Base-by-base conservation (phyloP, 1,140 invertebrate species). In the Pachypeltis micranthus region DNA sequence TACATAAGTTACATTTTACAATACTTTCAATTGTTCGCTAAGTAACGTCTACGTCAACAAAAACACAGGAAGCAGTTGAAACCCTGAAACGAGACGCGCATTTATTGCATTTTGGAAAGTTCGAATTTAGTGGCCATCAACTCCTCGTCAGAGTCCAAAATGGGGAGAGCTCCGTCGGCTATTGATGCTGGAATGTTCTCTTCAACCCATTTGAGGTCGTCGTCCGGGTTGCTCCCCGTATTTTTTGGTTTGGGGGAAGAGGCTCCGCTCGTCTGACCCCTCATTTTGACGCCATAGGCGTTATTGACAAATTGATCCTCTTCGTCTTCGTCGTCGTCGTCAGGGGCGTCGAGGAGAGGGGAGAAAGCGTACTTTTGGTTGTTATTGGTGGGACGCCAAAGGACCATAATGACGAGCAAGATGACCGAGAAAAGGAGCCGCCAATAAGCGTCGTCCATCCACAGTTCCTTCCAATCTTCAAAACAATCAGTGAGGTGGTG, bases 351-450 rank as follows among this genome's bases (percentile, higher is more conserved):
- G 4, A 94, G 75, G 23, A 96, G 77, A 44, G 92, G 91, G 7
- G 91, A 92, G 76, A 96, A 96, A 1, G 93, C 92, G 77, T 94
- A 96, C 71, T 91, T 81, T 76, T 96, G 93, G 76, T 96, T 96
- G 73, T 96, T 96, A 71, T 90, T 91, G 1, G 91, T 91, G 2
- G 93, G 93, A 66, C 93, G 76, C 92, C 92, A 96, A 29, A 96
- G 79, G 65, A 96, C 82, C 88, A 96, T 96, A 65, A 96, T 96
- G 14, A 92, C 89, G 34, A 91, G 74, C 23, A 96, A 77, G 62
- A 96, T 83, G 51, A 87, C 79, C 21, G 88, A 91, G 74, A 96
- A 96, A 21, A 95, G 76, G 23, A 96, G 80, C 74, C 93, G 91
- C 93, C 93, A 96, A 74, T 90, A 96, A 1, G 90, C 93, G 64